These are phyloP conservation scores for Elymnias hypermnestra DNA, from an alignment of 1,140 invertebrate genomes.

Conservation along the genomic window DNA sequence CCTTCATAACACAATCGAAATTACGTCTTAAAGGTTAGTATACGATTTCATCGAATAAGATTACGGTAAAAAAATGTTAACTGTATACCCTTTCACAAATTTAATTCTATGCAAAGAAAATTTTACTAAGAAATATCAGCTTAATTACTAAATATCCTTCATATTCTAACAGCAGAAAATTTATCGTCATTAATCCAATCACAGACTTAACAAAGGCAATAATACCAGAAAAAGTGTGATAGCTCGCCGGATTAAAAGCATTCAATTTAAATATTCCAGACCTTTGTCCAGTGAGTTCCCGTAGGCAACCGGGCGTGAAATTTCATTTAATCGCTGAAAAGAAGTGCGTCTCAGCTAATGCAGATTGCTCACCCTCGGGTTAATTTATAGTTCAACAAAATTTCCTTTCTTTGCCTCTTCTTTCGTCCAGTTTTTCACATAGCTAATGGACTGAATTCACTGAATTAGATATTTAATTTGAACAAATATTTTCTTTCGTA, in stretches of 20 bases:
- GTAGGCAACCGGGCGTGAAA: constrained; percentile 62
- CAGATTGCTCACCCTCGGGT: constrained; percentile 62
- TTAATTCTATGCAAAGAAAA: no score
- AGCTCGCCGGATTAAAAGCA: constrained; percentile 55
- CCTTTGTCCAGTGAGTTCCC: constrained; percentile 61
- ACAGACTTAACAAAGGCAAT: constrained; percentile 13
- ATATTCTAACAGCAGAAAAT: constrained; percentile 14
- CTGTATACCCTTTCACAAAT: no score
- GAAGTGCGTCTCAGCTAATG: constrained; percentile 70
- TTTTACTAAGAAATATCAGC: neutral
- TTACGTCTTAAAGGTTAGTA: no score
- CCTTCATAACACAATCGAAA: no score
- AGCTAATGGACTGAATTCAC: constrained; percentile 53
- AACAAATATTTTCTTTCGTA: constrained; percentile 13
- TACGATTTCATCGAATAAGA: no score
- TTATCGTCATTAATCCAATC: constrained; percentile 16
- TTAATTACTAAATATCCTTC: neutral
- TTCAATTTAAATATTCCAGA: constrained; percentile 66
- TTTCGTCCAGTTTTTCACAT: constrained; percentile 50
- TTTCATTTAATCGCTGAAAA: constrained; percentile 70
- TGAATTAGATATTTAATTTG: constrained; percentile 36
- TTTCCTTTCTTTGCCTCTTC: constrained; percentile 65
- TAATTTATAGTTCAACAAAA: constrained; percentile 72
- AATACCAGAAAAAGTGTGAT: constrained; percentile 37
- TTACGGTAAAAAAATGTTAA: no score